Percentiles rank a stretch among this genome's conserved stretches.
phyloP scores from a whole-genome alignment of 2,113 vertebrate genomes.

The Blennius ocellaris region DNA sequence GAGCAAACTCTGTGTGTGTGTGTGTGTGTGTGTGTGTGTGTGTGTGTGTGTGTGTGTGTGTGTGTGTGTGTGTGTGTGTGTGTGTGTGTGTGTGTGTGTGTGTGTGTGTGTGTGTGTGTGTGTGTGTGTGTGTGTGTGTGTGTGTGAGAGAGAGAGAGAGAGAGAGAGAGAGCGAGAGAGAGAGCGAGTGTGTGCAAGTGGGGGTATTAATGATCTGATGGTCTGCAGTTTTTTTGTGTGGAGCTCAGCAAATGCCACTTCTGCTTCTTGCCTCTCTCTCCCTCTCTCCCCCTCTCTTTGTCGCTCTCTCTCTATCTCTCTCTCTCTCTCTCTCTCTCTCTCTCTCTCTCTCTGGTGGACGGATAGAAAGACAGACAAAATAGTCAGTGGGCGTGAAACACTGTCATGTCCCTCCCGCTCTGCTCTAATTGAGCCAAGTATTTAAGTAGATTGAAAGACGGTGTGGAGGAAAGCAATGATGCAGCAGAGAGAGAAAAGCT shows the following conservation, averaged over 20 bases:
- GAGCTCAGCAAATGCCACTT: conserved; percentile 83
- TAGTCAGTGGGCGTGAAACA: conserved; percentile 59
- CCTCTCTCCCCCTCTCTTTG: conserved; percentile 23
- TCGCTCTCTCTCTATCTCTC: too few relatives aligned
- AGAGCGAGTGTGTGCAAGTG: conserved; percentile 36
- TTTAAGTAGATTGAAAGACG: conserved; percentile 81
- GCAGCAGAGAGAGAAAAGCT: conserved; percentile 26
- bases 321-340: too few relatives aligned
- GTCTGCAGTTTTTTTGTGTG: conserved; percentile 85
- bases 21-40: conserved; percentile 3
- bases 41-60: conserved; percentile 13
- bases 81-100: conserved; percentile 13
- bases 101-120: conserved; percentile 11
- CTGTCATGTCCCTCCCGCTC: conserved; percentile 72
- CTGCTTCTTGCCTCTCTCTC: conserved; percentile 64
- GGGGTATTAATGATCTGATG: conserved; percentile 79
- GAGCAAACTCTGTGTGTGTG: conserved; percentile 2
- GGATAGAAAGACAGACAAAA: conserved; percentile 19
- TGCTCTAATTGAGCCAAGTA: conserved; percentile 78
- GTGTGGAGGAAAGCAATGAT: conserved; percentile 59
- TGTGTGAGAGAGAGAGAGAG: conserved; percentile 25
- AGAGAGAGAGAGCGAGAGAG: conserved; percentile 21
- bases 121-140: not conserved
- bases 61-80: not conserved
- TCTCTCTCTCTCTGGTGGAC: not conserved